phyloP scores from a whole-genome alignment of 2,113 vertebrate species.

The Poecile atricapillus region DNA sequence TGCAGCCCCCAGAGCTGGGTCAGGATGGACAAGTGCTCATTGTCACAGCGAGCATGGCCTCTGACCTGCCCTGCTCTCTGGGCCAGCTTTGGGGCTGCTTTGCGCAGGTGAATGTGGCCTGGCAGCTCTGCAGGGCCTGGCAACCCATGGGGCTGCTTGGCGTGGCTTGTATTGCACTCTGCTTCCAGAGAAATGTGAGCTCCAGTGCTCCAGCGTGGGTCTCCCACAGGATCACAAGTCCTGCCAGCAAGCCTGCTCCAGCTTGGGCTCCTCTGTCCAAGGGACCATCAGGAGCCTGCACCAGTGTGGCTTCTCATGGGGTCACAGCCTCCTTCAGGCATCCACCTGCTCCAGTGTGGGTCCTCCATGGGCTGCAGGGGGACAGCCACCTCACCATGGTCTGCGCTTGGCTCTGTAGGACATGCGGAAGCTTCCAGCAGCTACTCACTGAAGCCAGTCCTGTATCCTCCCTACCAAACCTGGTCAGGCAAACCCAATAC shows the following conservation, averaged over 20 bases:
- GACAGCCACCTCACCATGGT: too few species aligned
- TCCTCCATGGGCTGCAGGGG: neutral
- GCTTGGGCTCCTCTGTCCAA: neutral
- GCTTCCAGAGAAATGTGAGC: neutral
- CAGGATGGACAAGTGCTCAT: neutral
- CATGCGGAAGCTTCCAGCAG: neutral
- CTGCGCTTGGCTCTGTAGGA: neutral
- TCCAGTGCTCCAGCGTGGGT: neutral
- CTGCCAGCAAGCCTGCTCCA: neutral
- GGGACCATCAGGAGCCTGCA: neutral
- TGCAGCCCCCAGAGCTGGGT: neutral
- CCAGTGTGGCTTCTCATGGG: rapidly evolving
- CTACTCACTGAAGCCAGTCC: neutral
- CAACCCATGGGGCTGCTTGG: neutral
- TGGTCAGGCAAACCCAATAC: neutral
- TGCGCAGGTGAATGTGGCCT: neutral
- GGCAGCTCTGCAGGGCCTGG: neutral
- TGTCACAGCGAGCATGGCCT: neutral
- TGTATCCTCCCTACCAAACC: neutral
- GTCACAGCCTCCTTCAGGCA: neutral
- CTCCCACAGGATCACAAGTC: neutral
- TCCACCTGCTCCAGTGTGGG: neutral
- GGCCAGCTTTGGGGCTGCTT: neutral
- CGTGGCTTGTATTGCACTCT: rapidly evolving
- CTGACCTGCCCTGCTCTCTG: neutral